These are phyloP conservation scores for Ictidomys tridecemlineatus DNA, from an alignment of 2,113 vertebrate species.

Conservation along the genomic window DNA sequence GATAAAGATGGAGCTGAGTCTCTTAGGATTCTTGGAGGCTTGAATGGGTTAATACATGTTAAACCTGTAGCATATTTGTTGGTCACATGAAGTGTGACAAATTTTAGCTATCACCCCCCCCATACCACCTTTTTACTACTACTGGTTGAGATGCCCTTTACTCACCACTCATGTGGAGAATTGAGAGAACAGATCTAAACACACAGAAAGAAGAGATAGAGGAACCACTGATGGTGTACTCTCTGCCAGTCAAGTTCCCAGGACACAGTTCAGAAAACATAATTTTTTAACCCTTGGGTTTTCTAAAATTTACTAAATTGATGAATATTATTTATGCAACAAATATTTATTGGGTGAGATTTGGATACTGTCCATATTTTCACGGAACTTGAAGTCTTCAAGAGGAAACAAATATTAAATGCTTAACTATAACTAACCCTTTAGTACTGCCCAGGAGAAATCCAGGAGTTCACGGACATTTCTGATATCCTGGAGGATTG, in stretches of 20 bases:
- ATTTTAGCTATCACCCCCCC: background rate
- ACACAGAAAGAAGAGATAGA: background rate
- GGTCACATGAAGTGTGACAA: background rate
- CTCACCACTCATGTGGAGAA: background rate
- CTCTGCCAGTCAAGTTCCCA: background rate
- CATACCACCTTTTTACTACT: background rate
- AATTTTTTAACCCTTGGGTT: background rate
- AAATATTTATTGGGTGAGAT: slow-evolving; percentile 24
- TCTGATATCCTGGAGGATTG: background rate
- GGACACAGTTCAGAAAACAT: background rate
- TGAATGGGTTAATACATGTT: background rate
- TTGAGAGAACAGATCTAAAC: background rate
- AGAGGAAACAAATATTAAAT: slow-evolving; percentile 22
- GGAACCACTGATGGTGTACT: background rate
- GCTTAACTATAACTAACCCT: background rate
- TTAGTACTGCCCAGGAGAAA: background rate
- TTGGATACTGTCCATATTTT: background rate
- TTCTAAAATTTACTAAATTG: background rate
- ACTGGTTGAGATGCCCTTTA: background rate
- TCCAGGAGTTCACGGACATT: background rate
- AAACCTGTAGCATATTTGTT: background rate
- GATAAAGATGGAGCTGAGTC: background rate
- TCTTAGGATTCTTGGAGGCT: background rate
- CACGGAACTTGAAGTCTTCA: background rate
- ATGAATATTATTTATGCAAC: background rate